These are phyloP conservation scores for Hermaeophaga mercurialis DNA, from an alignment of 2,888 invertebrate genomes.

Conservation along the genomic window DNA sequence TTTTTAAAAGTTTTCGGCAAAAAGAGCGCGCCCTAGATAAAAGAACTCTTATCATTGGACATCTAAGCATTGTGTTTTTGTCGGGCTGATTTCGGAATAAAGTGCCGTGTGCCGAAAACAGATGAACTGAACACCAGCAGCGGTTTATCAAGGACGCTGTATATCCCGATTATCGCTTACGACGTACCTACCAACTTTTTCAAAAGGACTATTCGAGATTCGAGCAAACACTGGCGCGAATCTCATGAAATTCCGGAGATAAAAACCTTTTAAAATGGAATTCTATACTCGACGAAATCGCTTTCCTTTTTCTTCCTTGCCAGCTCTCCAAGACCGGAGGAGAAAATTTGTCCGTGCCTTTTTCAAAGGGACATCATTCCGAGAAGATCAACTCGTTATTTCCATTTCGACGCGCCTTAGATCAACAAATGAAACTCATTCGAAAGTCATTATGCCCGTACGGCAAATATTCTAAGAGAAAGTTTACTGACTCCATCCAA, in stretches of 20 bases:
- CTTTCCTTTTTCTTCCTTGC: not conserved
- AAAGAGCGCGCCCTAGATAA: too few relatives aligned
- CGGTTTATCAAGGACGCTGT: conserved; percentile 19
- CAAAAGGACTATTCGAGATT: conserved; percentile 20
- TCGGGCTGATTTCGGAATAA: not conserved
- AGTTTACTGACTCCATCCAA: too few relatives aligned
- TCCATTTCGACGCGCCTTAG: not conserved
- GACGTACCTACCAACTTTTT: conserved; percentile 18
- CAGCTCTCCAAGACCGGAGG: not conserved
- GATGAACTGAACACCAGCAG: conserved; percentile 19
- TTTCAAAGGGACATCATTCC: not conserved
- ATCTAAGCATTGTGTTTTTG: not conserved
- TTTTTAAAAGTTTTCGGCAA: too few relatives aligned
- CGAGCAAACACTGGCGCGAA: conserved; percentile 12
- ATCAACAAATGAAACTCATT: not conserved
- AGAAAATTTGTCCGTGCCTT: not conserved
- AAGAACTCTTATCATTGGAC: too few relatives aligned
- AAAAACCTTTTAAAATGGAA: conserved; percentile 22
- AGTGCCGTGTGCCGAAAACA: conserved; percentile 9
- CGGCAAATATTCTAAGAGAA: not conserved
- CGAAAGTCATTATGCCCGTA: not conserved
- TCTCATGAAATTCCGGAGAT: conserved; percentile 20
- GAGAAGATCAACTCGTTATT: not conserved
- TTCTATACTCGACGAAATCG: conserved; percentile 17
- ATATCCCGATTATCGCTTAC: conserved; percentile 23